phyloP scores from a whole-genome alignment of 1,140 invertebrate species.

The Drosophila melanogaster region Release_6_plus_ISO1_MT NT_033779.5:14019001-14019500 shows the following conservation, averaged over 20 bases:
- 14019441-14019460: not conserved
- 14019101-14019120: constrained; percentile 52
- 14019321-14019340: not conserved
- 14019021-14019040: constrained; percentile 5
- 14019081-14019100: constrained; percentile 70
- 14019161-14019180: constrained; percentile 3
- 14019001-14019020: constrained; percentile 52
- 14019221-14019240: constrained; percentile 52
- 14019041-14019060: constrained; percentile 67
- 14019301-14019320: constrained; percentile 57
- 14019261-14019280: constrained; percentile 58
- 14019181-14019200: constrained; percentile 18
- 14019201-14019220: constrained; percentile 43
- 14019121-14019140: constrained; percentile 56
- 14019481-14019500: constrained; percentile 4
- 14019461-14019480: not conserved
- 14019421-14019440: not conserved
- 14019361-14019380: not conserved
- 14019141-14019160: constrained; percentile 37
- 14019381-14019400: not conserved
- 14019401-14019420: constrained; percentile 37
- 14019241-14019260: constrained; percentile 67
- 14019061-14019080: constrained; percentile 76
- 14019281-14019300: constrained; percentile 67
- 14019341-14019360: not conserved